These are phyloP conservation scores for Oxygymnocypris stewartii DNA, from an alignment of 2,113 vertebrate species.

Conservation along the genomic window DNA sequence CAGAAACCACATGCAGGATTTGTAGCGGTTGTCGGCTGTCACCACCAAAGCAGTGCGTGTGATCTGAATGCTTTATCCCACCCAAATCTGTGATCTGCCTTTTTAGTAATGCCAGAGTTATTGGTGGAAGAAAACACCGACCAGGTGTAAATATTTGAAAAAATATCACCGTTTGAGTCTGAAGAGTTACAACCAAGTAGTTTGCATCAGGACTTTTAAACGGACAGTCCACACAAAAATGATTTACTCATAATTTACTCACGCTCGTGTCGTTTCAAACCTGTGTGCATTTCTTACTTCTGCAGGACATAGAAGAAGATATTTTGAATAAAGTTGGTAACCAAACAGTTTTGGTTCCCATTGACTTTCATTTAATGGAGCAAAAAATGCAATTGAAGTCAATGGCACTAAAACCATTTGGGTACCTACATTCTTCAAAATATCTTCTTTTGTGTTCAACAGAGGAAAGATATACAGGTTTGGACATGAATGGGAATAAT, in stretches of 20 bases:
- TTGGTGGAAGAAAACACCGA: conserved; percentile 73
- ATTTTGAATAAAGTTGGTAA: not conserved
- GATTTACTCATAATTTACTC: not conserved
- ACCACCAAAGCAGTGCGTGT: conserved; percentile 98
- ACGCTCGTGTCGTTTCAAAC: too few species aligned
- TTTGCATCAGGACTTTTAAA: not conserved
- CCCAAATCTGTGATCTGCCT: conserved; percentile 98
- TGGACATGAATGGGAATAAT: too few species aligned
- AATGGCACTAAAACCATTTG: too few species aligned
- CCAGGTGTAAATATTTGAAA: not conserved
- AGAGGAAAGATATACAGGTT: too few species aligned
- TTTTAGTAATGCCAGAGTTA: conserved; percentile 96
- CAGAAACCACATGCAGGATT: conserved; percentile 98
- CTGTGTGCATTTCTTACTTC: not conserved
- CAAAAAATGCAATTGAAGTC: too few species aligned
- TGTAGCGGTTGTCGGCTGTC: conserved; percentile 98
- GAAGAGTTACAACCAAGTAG: not conserved
- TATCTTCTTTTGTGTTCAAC: too few species aligned
- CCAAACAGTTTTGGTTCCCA: not conserved
- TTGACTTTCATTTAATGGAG: not conserved
- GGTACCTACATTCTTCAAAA: not conserved
- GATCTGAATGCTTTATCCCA: conserved; percentile 99
- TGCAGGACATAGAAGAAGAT: too few species aligned
- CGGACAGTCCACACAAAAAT: not conserved
- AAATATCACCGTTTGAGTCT: not conserved